Evolutionary conservation across 2,797 vertebrate species (phyloP).

Genomic region (Gymnothorax reevesii): DNA sequence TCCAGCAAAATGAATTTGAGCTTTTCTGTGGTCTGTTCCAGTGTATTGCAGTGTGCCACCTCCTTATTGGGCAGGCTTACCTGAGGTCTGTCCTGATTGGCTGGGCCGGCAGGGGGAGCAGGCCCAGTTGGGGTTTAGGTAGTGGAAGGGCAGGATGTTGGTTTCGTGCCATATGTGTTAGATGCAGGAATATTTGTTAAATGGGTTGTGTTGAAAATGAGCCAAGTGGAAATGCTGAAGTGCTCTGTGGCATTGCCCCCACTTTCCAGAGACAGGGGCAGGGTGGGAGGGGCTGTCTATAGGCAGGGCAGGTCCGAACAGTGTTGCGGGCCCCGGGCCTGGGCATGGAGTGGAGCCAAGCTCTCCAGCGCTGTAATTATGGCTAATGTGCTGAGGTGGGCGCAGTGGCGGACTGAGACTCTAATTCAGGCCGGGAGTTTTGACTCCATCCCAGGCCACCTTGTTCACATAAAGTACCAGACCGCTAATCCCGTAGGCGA

Average conservation of each 20-base stretch:
- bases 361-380: slow-evolving; percentile 24
- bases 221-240: background rate
- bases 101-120: background rate
- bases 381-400: background rate
- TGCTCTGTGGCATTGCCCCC: background rate
- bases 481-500: no score
- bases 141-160: no score
- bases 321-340: slow-evolving; percentile 53
- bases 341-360: slow-evolving; percentile 48
- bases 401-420: no score
- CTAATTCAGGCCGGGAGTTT: no score
- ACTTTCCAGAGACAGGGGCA: background rate
- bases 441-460: no score
- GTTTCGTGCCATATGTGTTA: background rate
- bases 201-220: background rate
- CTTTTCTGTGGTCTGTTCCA: background rate
- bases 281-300: slow-evolving; percentile 10
- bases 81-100: slow-evolving; percentile 4
- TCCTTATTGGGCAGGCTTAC: background rate
- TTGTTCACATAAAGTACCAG: no score
- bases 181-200: background rate
- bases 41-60: background rate
- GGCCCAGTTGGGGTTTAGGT: background rate
- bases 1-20: no score
- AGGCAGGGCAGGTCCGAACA: slow-evolving; percentile 54